phyloP scores from a whole-genome alignment of 2,797 vertebrate species.

The Amphiprion clarkii region DNA sequence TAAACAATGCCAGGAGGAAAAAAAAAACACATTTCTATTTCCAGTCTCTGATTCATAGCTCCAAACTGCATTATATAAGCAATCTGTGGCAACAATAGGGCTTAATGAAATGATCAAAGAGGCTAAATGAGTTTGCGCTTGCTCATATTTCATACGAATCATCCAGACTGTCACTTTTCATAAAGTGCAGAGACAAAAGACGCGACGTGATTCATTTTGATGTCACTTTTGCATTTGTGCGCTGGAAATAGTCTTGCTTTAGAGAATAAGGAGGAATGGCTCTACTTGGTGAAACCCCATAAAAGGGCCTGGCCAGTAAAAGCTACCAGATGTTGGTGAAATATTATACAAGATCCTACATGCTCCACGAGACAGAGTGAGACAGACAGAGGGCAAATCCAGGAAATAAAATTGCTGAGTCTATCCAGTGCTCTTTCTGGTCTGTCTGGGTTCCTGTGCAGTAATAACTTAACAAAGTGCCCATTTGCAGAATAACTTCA shows the following conservation, averaged over 20 bases:
- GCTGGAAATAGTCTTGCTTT: conserved; percentile 41
- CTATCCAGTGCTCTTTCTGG: conserved; percentile 54
- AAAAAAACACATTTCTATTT: conserved; percentile 38
- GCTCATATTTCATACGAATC: conserved; percentile 13
- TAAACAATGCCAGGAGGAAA: conserved; percentile 60
- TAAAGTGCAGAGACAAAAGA: conserved; percentile 19
- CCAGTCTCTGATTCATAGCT: conserved; percentile 28
- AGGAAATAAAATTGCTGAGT: conserved; percentile 80
- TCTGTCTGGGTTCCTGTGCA: conserved; percentile 67
- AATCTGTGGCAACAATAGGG: conserved; percentile 7
- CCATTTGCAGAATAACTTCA: conserved; percentile 64
- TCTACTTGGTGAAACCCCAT: conserved; percentile 66
- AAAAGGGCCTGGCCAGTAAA: conserved; percentile 76
- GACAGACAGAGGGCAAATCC: conserved; percentile 68
- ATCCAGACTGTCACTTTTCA: conserved; percentile 21
- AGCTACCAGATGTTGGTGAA: conserved; percentile 81
- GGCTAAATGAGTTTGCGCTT: not conserved
- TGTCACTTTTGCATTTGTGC: conserved; percentile 26
- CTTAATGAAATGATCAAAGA: conserved; percentile 14
- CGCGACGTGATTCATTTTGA: conserved; percentile 13
- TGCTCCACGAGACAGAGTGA: conserved; percentile 63
- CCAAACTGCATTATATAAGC: conserved; percentile 1
- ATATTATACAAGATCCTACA: conserved; percentile 80
- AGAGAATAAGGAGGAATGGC: conserved; percentile 33
- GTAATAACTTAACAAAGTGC: conserved; percentile 71